Base-by-base conservation (phyloP, 2,113 vertebrate species). In the Perca flavescens region DNA sequence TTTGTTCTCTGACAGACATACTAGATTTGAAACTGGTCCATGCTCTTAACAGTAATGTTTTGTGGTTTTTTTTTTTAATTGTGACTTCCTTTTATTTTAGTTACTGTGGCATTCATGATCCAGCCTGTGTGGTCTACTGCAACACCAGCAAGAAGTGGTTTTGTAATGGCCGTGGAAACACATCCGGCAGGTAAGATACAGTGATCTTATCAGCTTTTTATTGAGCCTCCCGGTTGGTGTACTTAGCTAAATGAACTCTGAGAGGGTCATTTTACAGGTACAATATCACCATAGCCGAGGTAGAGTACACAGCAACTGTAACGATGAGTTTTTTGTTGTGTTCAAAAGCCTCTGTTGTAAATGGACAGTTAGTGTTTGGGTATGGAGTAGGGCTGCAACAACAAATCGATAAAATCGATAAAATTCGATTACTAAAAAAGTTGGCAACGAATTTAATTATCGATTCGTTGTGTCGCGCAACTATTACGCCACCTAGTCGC, bases 71-170 rank as follows among this genome's bases (percentile, higher is more conserved):
- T 70, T 58, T 25, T 49, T 74, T 1, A 62, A 53, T 64, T 60
- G n/a, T 46, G 28, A n/a, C 36, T 34, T 1, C 40, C 16, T 43
- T 65, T 67, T 61, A 47, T 79, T 91, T 54, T 80, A 98, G 98
- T 88, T 99, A 99, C 90, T 99, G 97, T 76, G 98, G 98, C 3
- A 99, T 99, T 90, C 98, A 99, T 22, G 98, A 99, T 90, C 97
- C 98, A 72, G 97, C 97, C 25, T 99, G 97, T 67, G 98, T 99
- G 80, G 98, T 99, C 75, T 99, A 99, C 93, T 99, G 98, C 88
- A 99, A 99, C 90, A 98, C 98, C 91, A 99, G 98, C 95, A 99
- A 99, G 88, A 99, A 99, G 89, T 99, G 98, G 97, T 99, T 99
- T 94, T 99, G 98, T 80, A 99, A 99, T 0, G 97, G 98, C 1